A percentile compares a stretch with the other conserved stretches of the same genome.
Evolutionary conservation across 2,113 vertebrate genomes (phyloP).

Genomic region (Podarcis cretensis): DNA sequence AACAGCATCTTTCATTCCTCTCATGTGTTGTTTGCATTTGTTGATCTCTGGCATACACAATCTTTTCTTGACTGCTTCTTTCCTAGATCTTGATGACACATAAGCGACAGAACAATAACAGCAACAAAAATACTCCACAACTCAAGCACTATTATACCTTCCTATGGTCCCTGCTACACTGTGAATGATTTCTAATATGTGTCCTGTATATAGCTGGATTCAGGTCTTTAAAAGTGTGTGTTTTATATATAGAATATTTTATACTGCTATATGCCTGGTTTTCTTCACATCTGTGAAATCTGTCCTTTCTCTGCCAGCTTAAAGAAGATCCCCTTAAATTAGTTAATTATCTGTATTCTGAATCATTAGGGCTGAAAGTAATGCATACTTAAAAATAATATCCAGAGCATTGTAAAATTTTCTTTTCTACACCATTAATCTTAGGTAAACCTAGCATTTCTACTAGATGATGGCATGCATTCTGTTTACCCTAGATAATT

Average conservation of each 20-base stretch:
- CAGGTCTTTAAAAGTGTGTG: neutral
- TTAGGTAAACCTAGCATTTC: neutral
- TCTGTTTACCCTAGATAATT: neutral
- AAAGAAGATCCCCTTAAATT: neutral
- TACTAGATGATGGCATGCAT: neutral
- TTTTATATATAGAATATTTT: neutral
- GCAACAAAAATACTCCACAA: neutral
- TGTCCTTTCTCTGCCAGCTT: neutral
- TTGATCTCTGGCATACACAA: too few species aligned
- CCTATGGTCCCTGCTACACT: neutral
- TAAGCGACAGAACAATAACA: neutral
- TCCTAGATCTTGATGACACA: neutral
- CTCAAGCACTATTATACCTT: neutral
- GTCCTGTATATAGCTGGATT: neutral
- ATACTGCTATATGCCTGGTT: neutral
- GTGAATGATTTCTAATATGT: neutral
- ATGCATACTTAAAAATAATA: neutral
- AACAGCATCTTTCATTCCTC: too few species aligned
- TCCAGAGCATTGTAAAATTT: neutral
- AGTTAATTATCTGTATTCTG: neutral
- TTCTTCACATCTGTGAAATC: neutral
- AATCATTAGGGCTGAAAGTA: neutral
- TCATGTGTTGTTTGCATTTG: too few species aligned
- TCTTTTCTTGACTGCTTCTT: neutral
- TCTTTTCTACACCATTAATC: neutral